Evolutionary conservation across 2,888 invertebrate genomes (phyloP), one percentile per base, ranked within the genome.

Genomic region (Cosmorhoe ocellata): DNA sequence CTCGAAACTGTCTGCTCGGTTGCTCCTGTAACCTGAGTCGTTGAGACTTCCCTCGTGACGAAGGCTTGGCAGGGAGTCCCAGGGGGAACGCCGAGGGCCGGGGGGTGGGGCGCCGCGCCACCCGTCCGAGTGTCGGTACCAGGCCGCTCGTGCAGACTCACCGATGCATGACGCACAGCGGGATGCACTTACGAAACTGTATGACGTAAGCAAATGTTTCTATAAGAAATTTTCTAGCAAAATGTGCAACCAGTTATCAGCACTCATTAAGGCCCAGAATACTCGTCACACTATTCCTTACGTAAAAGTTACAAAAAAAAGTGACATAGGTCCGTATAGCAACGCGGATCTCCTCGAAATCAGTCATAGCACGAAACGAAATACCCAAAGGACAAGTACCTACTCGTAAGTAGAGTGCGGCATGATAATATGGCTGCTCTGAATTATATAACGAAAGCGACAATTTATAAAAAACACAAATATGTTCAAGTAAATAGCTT

Each of bases 121-220:
- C 37, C 96, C 96, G 74, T 96, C 96, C 31, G 96, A 96, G 84
- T 96, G 96, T 10, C 96, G 94, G 89, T 96, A 97, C 96, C 96
- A 96, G 69, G 96, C 96, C 56, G 95, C 95, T 22, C 96, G 93
- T 55, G 96, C 95, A 14, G 96, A 95, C 84, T 96, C 96, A n/a
- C 96, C 96, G 81, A 96, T 95, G 84, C 96, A 96, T 38, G 95
- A 95, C 55, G 96, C 95, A 76, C 96, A 97, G 64, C 96, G 92
- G 28, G 94, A 93, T 54, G 92, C 91, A 50, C 92, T 91, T 64
- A 90, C 91, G 71, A 90, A 91, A 69, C 91, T 91, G 74, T 43
- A 59, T 51, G 66, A 56, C 30, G 30, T 38, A 38, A 38, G 5
- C 27, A 28, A 22, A 42, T 39, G 27, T 14, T 45, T 42, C 38